These are phyloP conservation scores for Scomberomorus guttatus DNA, from an alignment of 2,797 vertebrate genomes.

Conservation along the genomic window DNA sequence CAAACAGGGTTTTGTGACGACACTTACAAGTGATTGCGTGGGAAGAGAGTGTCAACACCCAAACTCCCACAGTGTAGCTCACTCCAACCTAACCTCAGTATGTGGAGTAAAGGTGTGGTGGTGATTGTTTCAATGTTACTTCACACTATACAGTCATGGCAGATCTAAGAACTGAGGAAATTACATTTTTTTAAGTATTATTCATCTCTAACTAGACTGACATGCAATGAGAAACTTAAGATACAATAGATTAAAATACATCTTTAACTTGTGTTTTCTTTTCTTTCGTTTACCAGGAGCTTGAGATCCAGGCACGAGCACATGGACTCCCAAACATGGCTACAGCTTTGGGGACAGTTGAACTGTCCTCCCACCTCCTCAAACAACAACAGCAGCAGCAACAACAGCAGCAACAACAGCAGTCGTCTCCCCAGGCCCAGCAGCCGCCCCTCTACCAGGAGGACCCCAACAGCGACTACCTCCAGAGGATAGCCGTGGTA, in stretches of 20 bases:
- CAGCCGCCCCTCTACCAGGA: constrained; percentile 87
- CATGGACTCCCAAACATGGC: constrained; percentile 91
- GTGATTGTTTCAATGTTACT: constrained; percentile 15
- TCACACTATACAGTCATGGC: background rate
- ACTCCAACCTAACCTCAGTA: constrained; percentile 13
- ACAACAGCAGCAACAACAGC: constrained; percentile 73
- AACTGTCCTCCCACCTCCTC: constrained; percentile 89
- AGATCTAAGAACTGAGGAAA: background rate
- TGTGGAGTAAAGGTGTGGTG: constrained; percentile 54
- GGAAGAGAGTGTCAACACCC: constrained; percentile 20
- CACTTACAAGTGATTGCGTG: background rate
- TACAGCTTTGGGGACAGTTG: constrained; percentile 84
- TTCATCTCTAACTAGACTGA: background rate
- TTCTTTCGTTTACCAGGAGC: constrained; percentile 87
- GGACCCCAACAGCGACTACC: constrained; percentile 89
- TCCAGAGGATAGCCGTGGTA: constrained; percentile 85
- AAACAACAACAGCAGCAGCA: constrained; percentile 86
- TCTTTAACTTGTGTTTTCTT: background rate
- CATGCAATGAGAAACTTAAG: background rate
- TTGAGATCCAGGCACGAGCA: constrained; percentile 96
- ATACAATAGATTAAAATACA: background rate
- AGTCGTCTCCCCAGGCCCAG: constrained; percentile 83
- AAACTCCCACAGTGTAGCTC: background rate
- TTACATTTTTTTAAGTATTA: background rate
- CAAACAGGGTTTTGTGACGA: constrained; percentile 39